Base-by-base conservation (phyloP, 2,113 vertebrate genomes). In the Gorilla gorilla region DNA sequence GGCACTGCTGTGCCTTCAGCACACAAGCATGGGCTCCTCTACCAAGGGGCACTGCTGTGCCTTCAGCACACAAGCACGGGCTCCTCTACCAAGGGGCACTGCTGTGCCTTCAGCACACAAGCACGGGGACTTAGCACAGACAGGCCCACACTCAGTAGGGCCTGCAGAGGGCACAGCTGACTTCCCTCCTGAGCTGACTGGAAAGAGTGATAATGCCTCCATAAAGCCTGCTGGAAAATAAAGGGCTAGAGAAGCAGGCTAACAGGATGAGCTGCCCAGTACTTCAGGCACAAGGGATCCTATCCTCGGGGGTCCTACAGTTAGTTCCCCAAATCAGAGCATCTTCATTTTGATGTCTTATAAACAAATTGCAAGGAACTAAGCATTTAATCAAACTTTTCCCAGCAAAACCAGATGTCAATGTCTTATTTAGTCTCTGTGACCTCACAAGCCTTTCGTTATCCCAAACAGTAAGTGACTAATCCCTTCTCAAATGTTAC, bases 401-500 rank as follows among this genome's bases (percentile, higher is more conserved):
- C 18, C 93, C 22, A 16, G 81, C 1, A 1, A 73, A 72, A 90
- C 25, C 16, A 43, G 64, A 66, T 0, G 1, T 43, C 38, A 27
- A 32, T 25, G 30, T 95, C 82, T 57, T 22, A 78, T 14, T 81
- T 90, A 70, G 38, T 10, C 72, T 30, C 61, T 1, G 20, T 83
- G 85, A 94, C 89, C 66, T 76, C 93, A 80, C 30, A 23, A 27
- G 79, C 48, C 66, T 84, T 50, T 72, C 45, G 1, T 84, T 55
- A 78, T 32, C 52, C 70, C 25, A 80, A 83, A 91, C 20, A 35
- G 57, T 27, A 20, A 25, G n/a, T 78, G 92, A 96, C 96, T 83
- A 76, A 94, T 40, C 45, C 90, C n/a, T 90, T 92, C 93, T 78
- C 93, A 73, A 79, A 79, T 27, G 72, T 68, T 92, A 90, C 75